A percentile compares a stretch with the other conserved stretches of the same genome.
Evolutionary conservation across 2,888 invertebrate genomes (phyloP).

Genomic region (Drosophila prolongata): DNA sequence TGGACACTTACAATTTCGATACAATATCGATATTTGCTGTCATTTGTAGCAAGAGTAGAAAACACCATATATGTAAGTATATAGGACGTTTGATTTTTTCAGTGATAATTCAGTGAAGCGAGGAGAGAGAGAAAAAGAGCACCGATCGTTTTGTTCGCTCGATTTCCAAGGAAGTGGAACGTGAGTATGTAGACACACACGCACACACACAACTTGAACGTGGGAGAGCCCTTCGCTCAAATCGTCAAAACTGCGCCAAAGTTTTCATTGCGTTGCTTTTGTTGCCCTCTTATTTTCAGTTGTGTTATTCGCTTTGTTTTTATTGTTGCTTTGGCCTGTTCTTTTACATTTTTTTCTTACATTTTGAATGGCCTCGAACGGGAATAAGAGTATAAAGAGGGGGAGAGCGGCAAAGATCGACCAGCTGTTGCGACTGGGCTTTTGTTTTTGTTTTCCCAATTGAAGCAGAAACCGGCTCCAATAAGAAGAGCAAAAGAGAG

Average conservation of each 20-base stretch:
- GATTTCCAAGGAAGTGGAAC: slow-evolving; percentile 70
- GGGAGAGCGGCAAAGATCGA: slow-evolving; percentile 18
- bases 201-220: slow-evolving; percentile 52
- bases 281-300: slow-evolving; percentile 36
- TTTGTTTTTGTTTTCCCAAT: slow-evolving; percentile 38
- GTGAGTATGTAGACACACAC: slow-evolving; percentile 31
- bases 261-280: slow-evolving; percentile 43
- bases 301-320: slow-evolving; percentile 30
- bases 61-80: too few species aligned
- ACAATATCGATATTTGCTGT: too few species aligned
- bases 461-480: slow-evolving; percentile 32
- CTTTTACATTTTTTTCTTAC: slow-evolving; percentile 37
- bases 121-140: slow-evolving; percentile 13
- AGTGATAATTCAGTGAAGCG: slow-evolving; percentile 55
- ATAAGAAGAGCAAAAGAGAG: neutral
- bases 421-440: slow-evolving; percentile 38
- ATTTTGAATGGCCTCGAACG: slow-evolving; percentile 57
- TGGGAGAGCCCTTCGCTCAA: slow-evolving; percentile 70
- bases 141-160: slow-evolving; percentile 23
- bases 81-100: slow-evolving; percentile 9
- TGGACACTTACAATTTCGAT: too few species aligned
- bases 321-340: slow-evolving; percentile 19
- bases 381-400: neutral
- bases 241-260: slow-evolving; percentile 46
- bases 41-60: too few species aligned